Percentiles rank a stretch among this genome's conserved stretches.
phyloP scores from a whole-genome alignment of 2,113 vertebrate genomes.

The Heptranchias perlo region DNA sequence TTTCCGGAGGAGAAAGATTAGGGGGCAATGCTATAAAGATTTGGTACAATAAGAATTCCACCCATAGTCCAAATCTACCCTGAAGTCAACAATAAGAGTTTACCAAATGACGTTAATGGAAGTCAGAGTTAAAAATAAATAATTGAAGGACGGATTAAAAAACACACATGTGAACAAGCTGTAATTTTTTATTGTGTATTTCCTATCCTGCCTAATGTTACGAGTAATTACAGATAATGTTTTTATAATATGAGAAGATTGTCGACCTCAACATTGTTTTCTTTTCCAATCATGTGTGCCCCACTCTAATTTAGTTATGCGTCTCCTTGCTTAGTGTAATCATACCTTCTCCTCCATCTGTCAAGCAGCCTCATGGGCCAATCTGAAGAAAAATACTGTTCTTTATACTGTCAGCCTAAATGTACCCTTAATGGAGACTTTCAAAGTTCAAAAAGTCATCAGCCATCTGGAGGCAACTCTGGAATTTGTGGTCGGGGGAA shows the following conservation, averaged over 20 bases:
- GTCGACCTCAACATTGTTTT: not conserved
- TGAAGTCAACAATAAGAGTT: not conserved
- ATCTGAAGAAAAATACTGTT: not conserved
- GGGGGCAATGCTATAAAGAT: no score
- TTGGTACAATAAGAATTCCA: not conserved
- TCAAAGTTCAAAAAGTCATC: constrained; percentile 8
- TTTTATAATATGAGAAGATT: not conserved
- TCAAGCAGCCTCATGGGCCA: not conserved
- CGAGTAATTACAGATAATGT: not conserved
- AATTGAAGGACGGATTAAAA: not conserved
- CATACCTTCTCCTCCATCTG: constrained; percentile 6
- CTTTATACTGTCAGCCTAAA: not conserved
- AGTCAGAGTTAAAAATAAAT: not conserved
- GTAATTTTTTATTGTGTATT: not conserved
- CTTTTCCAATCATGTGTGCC: not conserved
- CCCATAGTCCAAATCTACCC: not conserved
- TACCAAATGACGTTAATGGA: not conserved
- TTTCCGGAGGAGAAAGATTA: not conserved
- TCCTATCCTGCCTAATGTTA: not conserved
- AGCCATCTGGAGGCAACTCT: not conserved
- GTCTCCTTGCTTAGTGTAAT: not conserved
- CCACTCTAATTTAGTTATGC: not conserved
- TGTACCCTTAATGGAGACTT: not conserved
- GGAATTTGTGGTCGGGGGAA: not conserved
- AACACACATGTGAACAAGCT: not conserved